Evolutionary conservation across 2,888 invertebrate genomes (phyloP), one percentile per base, ranked within the genome.

Genomic region (Lasioglossum oenotherae): DNA sequence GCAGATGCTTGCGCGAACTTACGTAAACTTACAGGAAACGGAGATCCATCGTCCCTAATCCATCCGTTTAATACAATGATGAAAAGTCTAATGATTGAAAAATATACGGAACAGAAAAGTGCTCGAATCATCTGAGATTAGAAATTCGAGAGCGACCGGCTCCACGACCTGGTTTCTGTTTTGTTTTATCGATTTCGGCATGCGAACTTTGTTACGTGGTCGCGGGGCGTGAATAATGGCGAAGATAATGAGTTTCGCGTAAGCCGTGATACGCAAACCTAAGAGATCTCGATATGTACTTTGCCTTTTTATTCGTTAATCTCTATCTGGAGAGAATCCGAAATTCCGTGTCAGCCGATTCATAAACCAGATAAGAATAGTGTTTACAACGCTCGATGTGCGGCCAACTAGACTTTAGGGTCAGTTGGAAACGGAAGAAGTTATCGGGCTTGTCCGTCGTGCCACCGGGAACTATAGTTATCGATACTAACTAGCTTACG

Each of bases 141-240:
- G 84, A 74, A 46, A 84, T 41, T 75, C 35, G 81, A 75, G 19
- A n/a, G 41, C n/a, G n/a, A 23, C 2, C 38, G 27, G 41, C 4
- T 4, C 41, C 23, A 4, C 73, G 44, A 71, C 46, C 27, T 72
- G 73, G 46, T 73, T 73, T 46, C 73, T 46, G 73, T 73, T 73
- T 73, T 46, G 73, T 31, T 27, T 46, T 27, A 46, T 46, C 46
- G 46, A 31, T 71, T 41, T 41, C 41, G n/a, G 41, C 38, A 71
- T 71, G 71, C 71, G 41, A 71, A 71, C 69, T 71, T 67, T 41
- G 69, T 71, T 41, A 41, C 71, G 67, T 35, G 67, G 35, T 38
- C 71, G n/a, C 41, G n/a, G 71, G 41, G 14, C 71, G 41, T 71
- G 71, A 71, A 38, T 41, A 71, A 41, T 71, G 41, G 23, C 71